phyloP scores from a whole-genome alignment of 2,888 invertebrate genomes.

The Meliscaeva auricollis region DNA sequence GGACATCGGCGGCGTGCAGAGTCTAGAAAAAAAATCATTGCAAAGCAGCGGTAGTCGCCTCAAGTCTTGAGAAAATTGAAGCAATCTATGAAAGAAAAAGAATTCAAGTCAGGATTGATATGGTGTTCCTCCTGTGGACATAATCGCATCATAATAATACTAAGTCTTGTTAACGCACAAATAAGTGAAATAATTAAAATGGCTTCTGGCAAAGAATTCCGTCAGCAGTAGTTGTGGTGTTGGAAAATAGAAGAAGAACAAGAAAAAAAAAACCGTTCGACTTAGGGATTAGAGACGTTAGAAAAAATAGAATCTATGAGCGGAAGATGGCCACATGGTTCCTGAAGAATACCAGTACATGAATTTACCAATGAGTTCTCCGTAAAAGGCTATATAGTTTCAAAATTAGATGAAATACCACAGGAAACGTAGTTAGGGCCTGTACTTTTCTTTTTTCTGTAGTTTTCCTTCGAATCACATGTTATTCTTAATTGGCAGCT shows the following conservation, averaged over 20 bases:
- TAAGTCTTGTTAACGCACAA: constrained; percentile 68
- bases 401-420: neutral
- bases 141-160: constrained; percentile 63
- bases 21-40: constrained; percentile 33
- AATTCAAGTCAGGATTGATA: constrained; percentile 42
- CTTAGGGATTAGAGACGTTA: neutral
- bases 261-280: neutral
- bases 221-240: constrained; percentile 27
- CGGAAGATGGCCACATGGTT: neutral
- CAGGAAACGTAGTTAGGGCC: neutral
- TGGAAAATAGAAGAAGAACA: neutral
- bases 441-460: too few species aligned
- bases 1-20: constrained; percentile 42
- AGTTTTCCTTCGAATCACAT: too few species aligned
- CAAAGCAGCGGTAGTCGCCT: constrained; percentile 1
- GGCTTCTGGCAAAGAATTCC: constrained; percentile 42
- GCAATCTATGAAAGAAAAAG: constrained; percentile 41
- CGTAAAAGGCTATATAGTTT: too few species aligned
- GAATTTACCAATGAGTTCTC: too few species aligned
- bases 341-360: too few species aligned
- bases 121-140: constrained; percentile 61
- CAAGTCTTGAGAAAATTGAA: constrained; percentile 11
- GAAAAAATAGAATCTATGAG: neutral
- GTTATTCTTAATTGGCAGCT: too few species aligned
- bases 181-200: constrained; percentile 60